phyloP scores from a whole-genome alignment of 2,113 vertebrate species.

The Amblyopsis rosae region DNA sequence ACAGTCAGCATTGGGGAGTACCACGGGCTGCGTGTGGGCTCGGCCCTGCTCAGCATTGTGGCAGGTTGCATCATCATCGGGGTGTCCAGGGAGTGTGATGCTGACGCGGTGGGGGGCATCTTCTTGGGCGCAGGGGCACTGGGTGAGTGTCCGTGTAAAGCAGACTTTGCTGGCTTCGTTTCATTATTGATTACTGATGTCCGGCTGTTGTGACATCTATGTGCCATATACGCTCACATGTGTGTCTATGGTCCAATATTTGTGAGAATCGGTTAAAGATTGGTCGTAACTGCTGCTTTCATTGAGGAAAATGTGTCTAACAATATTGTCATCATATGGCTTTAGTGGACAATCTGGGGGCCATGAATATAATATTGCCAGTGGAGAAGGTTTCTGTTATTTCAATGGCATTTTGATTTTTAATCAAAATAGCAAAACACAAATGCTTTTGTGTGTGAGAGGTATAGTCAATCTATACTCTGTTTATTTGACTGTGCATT shows the following conservation, averaged over 20 bases:
- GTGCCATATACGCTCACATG: too few relatives aligned
- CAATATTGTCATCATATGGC: conserved; percentile 59
- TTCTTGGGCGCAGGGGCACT: conserved; percentile 85
- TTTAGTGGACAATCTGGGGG: conserved; percentile 44
- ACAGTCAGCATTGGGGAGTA: conserved; percentile 79
- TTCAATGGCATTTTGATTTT: conserved; percentile 35
- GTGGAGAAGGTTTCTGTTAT: conserved; percentile 22
- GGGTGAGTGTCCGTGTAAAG: conserved; percentile 72
- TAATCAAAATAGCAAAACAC: conserved; percentile 27
- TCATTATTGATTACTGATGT: background rate
- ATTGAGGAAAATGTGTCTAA: conserved; percentile 11
- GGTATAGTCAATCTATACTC: conserved; percentile 10
- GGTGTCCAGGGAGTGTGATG: conserved; percentile 82
- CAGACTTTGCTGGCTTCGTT: background rate
- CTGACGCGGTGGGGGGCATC: conserved; percentile 83
- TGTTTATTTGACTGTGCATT: conserved; percentile 14
- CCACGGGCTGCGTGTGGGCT: conserved; percentile 83
- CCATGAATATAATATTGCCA: conserved; percentile 13
- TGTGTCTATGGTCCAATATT: too few relatives aligned
- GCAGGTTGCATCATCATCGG: conserved; percentile 87
- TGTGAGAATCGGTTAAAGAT: too few relatives aligned
- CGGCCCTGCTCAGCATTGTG: conserved; percentile 80
- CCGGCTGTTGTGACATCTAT: background rate
- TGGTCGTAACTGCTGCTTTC: background rate
- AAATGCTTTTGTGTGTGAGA: conserved; percentile 15